These are phyloP conservation scores for Isaurus tuberculatus DNA, from an alignment of 92 coral and sea anemone species.

Conservation along the genomic window DNA sequence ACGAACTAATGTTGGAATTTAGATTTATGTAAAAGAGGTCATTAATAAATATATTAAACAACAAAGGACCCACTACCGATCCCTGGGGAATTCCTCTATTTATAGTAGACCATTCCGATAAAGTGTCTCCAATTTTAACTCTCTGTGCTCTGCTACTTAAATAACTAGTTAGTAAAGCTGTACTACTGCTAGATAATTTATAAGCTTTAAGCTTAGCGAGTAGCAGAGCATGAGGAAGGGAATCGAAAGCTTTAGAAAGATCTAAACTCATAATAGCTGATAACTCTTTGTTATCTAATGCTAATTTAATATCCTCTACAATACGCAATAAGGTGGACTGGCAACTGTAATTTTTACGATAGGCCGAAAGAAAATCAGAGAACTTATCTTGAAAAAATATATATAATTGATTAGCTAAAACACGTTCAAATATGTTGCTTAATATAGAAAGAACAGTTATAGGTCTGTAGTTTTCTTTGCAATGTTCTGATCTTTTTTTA, in stretches of 20 bases:
- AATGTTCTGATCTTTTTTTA: constrained; percentile 48
- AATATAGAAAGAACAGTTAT: constrained; percentile 39
- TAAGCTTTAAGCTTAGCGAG: constrained; percentile 52
- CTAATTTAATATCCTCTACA: constrained; percentile 26
- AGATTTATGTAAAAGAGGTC: constrained; percentile 26
- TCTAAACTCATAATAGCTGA: constrained; percentile 42
- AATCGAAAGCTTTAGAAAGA: constrained; percentile 56
- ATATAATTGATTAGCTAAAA: constrained; percentile 17
- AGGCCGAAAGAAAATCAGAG: constrained; percentile 31
- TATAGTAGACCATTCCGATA: constrained; percentile 41
- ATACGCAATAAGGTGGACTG: constrained; percentile 21
- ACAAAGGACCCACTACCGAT: constrained; percentile 25
- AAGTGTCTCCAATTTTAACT: constrained; percentile 44
- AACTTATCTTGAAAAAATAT: constrained; percentile 11
- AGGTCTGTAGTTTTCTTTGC: constrained; percentile 58
- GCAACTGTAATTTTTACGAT: constrained; percentile 27
- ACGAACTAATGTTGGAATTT: constrained; percentile 32
- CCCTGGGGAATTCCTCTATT: constrained; percentile 50
- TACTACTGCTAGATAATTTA: constrained; percentile 23
- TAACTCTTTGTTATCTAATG: constrained; percentile 11
- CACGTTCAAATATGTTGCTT: constrained; percentile 24
- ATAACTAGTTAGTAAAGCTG: constrained; percentile 31
- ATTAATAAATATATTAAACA: constrained; percentile 44
- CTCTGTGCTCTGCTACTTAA: constrained; percentile 33
- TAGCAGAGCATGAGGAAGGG: constrained; percentile 52